Percentiles rank a stretch among this genome's conserved stretches.
Evolutionary conservation across 2,888 invertebrate genomes (phyloP).

Genomic region (Cenopis cana): DNA sequence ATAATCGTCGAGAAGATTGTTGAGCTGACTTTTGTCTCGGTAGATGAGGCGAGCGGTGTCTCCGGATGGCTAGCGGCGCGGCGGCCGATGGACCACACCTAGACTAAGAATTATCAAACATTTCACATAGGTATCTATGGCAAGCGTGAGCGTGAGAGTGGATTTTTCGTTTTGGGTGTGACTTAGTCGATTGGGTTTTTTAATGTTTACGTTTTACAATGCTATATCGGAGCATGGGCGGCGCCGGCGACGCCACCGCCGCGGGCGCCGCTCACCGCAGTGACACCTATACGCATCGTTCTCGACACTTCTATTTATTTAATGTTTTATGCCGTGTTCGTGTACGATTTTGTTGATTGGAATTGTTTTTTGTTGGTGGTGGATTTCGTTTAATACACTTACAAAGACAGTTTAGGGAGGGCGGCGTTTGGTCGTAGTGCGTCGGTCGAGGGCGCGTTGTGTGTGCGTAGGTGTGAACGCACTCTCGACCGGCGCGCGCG

Average conservation of each 20-base stretch:
- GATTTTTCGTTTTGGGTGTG: constrained; percentile 85
- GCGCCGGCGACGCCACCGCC: constrained; percentile 65
- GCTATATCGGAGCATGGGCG: constrained; percentile 80
- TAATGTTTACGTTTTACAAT: constrained; percentile 83
- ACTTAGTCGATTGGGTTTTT: constrained; percentile 85
- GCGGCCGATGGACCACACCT: constrained; percentile 81
- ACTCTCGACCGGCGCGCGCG: constrained; percentile 57
- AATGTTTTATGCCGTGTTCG: constrained; percentile 85
- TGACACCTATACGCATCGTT: constrained; percentile 79
- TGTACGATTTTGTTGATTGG: constrained; percentile 84
- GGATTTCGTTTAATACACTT: constrained; percentile 85
- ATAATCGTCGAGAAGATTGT: constrained; percentile 57
- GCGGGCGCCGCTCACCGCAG: constrained; percentile 80
- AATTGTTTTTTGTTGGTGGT: constrained; percentile 85
- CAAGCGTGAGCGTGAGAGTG: constrained; percentile 86
- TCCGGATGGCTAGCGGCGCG: constrained; percentile 76
- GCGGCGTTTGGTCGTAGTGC: constrained; percentile 38
- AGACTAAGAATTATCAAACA: constrained; percentile 81
- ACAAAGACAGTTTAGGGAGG: constrained; percentile 60
- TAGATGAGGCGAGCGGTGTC: constrained; percentile 83
- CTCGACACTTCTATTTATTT: constrained; percentile 81
- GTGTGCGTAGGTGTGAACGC: constrained; percentile 75
- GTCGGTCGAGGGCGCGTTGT: constrained; percentile 64
- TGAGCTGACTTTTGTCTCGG: constrained; percentile 85
- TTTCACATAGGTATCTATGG: constrained; percentile 86